A percentile compares a stretch with the other conserved stretches of the same genome.
Conservation (phyloP, 2,888 invertebrate genomes). For the Rhodophaea formosa region DNA sequence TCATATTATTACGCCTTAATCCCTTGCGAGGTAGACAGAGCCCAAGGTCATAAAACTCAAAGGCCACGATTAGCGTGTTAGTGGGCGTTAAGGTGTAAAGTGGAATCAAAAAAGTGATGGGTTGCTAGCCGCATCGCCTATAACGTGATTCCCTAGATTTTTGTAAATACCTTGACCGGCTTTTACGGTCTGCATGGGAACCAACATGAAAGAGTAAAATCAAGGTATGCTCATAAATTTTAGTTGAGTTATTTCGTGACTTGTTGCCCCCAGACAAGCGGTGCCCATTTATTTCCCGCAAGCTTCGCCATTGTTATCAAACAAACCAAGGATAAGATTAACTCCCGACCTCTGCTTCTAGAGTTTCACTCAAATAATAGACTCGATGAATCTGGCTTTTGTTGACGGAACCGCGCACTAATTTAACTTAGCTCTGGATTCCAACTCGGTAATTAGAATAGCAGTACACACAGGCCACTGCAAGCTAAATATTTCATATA, state of each 20-base stretch:
- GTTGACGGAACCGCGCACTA: slow-evolving; percentile 1
- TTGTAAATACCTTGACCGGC: no score
- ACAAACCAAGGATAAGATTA: slow-evolving; percentile 30
- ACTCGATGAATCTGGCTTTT: slow-evolving; percentile 15
- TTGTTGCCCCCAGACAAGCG: not conserved
- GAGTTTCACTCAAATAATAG: slow-evolving; percentile 19
- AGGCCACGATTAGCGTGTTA: no score
- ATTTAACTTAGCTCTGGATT: not conserved
- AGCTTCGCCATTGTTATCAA: slow-evolving; percentile 27
- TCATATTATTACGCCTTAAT: no score
- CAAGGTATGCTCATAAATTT: not conserved
- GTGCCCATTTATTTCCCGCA: slow-evolving; percentile 11
- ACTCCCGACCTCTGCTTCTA: slow-evolving; percentile 16
- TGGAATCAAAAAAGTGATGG: no score
- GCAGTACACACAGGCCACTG: not conserved
- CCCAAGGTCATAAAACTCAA: no score
- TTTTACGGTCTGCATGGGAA: no score
- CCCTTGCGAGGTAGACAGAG: no score
- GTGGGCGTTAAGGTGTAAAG: no score
- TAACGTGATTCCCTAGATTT: no score
- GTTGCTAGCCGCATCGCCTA: no score
- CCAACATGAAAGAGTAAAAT: no score
- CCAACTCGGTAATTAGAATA: not conserved
- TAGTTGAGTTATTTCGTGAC: not conserved
- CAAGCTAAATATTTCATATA: no score